These are phyloP conservation scores for Trissonchulus latispiculum DNA, from an alignment of 2,888 invertebrate genomes.

Conservation along the genomic window DNA sequence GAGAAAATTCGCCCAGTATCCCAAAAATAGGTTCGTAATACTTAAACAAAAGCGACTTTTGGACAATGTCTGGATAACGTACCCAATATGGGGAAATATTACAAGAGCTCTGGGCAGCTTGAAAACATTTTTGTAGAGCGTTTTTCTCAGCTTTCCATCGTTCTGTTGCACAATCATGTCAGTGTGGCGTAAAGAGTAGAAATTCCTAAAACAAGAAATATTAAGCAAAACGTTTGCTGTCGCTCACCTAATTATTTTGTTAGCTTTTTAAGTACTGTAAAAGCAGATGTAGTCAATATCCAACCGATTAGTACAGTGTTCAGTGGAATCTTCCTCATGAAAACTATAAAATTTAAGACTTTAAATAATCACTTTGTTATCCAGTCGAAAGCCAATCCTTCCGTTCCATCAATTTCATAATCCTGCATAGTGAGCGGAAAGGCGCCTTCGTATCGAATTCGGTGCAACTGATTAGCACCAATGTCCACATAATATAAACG, in stretches of 20 bases:
- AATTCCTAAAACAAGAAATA: no score
- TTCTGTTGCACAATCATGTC: constrained; percentile 78
- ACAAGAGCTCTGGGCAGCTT: constrained; percentile 85
- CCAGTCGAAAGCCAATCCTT: constrained; percentile 95
- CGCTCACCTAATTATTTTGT: no score
- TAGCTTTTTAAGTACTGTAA: no score
- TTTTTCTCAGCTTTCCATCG: constrained; percentile 78
- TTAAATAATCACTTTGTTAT: constrained; percentile 58
- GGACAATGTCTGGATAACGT: no score
- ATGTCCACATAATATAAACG: constrained; percentile 93
- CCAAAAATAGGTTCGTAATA: no score
- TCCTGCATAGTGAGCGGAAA: constrained; percentile 64
- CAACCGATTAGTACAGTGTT: no score
- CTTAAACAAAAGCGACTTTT: no score
- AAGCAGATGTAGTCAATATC: no score
- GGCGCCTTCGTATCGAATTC: constrained; percentile 35
- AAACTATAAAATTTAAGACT: no score
- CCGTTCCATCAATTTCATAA: constrained; percentile 87
- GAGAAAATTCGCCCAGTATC: no score
- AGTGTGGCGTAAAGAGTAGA: constrained; percentile 90
- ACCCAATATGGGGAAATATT: constrained; percentile 84
- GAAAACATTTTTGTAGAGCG: constrained; percentile 65
- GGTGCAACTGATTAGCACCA: constrained; percentile 34
- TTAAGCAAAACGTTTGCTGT: no score
- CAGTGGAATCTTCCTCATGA: no score